These are phyloP conservation scores for Marmota flaviventris DNA, from an alignment of 2,113 vertebrate genomes.

Conservation along the genomic window DNA sequence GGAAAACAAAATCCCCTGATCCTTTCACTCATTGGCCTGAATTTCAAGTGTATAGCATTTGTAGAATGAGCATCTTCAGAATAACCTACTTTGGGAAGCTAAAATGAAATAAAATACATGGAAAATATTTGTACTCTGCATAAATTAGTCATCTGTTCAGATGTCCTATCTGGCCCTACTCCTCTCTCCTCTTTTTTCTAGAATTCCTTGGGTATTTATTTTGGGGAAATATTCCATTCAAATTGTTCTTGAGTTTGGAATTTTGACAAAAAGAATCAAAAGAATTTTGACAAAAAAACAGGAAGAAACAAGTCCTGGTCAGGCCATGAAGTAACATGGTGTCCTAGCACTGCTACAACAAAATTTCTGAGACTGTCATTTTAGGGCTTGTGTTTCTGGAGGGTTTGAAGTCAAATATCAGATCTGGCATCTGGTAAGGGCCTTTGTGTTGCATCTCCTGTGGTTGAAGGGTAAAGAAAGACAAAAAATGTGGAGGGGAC, in stretches of 20 bases:
- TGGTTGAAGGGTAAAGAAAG: background rate
- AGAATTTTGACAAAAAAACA: too few relatives aligned
- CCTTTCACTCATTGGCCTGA: background rate
- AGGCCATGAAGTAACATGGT: background rate
- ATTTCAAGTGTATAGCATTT: conserved; percentile 33
- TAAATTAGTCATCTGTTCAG: conserved; percentile 14
- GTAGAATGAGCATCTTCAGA: background rate
- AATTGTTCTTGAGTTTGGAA: background rate
- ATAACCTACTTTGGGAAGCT: background rate
- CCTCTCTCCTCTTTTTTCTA: background rate
- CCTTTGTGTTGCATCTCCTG: background rate
- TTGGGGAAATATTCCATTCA: background rate
- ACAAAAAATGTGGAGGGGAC: background rate
- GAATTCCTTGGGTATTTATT: background rate
- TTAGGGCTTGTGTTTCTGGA: background rate
- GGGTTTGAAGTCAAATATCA: background rate
- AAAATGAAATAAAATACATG: background rate
- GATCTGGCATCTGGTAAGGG: background rate
- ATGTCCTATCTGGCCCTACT: background rate
- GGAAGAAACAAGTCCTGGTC: background rate
- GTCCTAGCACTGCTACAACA: background rate
- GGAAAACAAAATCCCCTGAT: background rate
- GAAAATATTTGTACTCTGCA: background rate
- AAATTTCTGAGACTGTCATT: background rate
- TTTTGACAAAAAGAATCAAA: background rate